Evolutionary conservation across 2,797 vertebrate species (phyloP).

Genomic region (Bryconaethiops microstoma): DNA sequence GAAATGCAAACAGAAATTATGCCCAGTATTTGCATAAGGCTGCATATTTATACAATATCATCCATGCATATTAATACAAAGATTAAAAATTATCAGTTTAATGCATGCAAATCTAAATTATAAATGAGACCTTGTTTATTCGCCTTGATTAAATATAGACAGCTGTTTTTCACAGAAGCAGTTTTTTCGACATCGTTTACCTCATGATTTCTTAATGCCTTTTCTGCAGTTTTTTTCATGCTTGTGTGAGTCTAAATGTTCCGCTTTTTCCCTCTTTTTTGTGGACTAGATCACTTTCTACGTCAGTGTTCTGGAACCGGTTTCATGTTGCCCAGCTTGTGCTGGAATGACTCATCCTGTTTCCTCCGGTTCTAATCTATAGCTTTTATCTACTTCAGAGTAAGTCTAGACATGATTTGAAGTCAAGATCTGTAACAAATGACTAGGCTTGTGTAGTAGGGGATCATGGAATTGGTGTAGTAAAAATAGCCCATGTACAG

Average conservation of each 20-base stretch:
- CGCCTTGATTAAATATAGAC: constrained; percentile 85
- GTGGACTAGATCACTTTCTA: not conserved
- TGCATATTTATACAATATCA: constrained; percentile 85
- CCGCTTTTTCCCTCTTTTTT: not conserved
- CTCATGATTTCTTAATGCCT: constrained; percentile 47
- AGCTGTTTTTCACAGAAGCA: constrained; percentile 76
- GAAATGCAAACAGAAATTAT: constrained; percentile 82
- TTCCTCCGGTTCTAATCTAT: constrained; percentile 22
- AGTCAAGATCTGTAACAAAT: constrained; percentile 58
- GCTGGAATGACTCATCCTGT: constrained; percentile 35
- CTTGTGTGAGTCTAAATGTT: not conserved
- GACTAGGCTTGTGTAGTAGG: constrained; percentile 51
- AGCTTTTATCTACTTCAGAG: constrained; percentile 54
- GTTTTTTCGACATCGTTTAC: constrained; percentile 52
- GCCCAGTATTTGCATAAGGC: constrained; percentile 81
- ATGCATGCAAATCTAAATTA: constrained; percentile 88
- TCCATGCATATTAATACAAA: constrained; percentile 84
- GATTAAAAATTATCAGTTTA: constrained; percentile 81
- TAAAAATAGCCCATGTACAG: constrained; percentile 1
- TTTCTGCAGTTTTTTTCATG: constrained; percentile 20
- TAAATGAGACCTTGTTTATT: constrained; percentile 87
- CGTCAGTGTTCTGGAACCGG: constrained; percentile 10
- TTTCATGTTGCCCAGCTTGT: constrained; percentile 24
- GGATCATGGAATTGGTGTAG: constrained; percentile 66
- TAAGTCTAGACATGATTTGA: constrained; percentile 54